A percentile compares a stretch with the other conserved stretches of the same genome.
Conservation (phyloP, 2,113 vertebrate species). For the Isichthys henryi region DNA sequence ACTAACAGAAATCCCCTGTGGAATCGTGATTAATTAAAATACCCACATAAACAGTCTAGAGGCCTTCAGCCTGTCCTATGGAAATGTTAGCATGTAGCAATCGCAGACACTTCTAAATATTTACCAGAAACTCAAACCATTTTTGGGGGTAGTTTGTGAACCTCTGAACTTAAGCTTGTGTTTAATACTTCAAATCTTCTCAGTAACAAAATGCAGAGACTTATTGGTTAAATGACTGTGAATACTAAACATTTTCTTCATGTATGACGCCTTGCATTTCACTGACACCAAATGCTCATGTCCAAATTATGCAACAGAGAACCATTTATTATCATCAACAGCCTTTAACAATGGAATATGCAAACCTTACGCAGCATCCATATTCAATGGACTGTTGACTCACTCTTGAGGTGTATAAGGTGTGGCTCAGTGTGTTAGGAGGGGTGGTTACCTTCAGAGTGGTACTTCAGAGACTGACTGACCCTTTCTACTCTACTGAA, state of each 20-base stretch:
- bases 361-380: neutral
- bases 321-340: neutral
- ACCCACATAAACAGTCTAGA: neutral
- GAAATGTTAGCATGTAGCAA: neutral
- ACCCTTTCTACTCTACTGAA: neutral
- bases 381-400: neutral
- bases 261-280: neutral
- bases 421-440: neutral
- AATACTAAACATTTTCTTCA: neutral
- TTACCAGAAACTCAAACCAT: neutral
- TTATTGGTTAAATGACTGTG: neutral
- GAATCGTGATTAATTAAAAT: neutral
- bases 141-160: neutral
- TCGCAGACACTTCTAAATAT: neutral
- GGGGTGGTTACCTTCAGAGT: neutral
- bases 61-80: neutral
- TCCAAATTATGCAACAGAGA: neutral
- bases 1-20: neutral
- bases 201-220: neutral
- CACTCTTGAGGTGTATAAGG: neutral
- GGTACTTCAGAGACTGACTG: neutral
- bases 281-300: neutral
- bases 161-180: neutral
- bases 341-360: neutral
- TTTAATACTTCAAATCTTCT: neutral